Percentiles rank a stretch among this genome's conserved stretches.
Evolutionary conservation across 2,888 invertebrate species (phyloP).

Genomic region (Nymphalis polychloros): DNA sequence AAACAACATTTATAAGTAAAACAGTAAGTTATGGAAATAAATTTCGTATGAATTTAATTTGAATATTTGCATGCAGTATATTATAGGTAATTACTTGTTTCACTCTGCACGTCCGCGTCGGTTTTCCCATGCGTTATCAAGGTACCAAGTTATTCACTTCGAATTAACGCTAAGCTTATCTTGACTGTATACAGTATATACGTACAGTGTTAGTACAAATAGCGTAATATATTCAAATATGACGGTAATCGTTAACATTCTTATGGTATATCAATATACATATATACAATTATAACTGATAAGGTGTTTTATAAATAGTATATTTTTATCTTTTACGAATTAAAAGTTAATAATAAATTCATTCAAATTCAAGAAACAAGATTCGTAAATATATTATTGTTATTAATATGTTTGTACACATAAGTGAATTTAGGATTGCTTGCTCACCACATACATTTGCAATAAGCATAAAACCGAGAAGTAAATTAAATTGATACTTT

Average conservation of each 20-base stretch:
- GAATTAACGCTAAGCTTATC: conserved; percentile 25
- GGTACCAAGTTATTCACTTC: conserved; percentile 1
- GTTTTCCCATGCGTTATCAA: neutral
- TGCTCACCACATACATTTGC: conserved; percentile 44
- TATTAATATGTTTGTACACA: conserved; percentile 28
- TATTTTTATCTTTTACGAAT: neutral
- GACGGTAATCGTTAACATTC: too few species aligned
- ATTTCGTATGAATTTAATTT: neutral
- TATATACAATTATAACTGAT: too few species aligned
- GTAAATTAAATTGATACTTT: conserved; percentile 66
- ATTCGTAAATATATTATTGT: conserved; percentile 29
- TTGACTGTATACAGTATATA: conserved; percentile 4
- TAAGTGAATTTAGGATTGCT: conserved; percentile 42
- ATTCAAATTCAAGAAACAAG: conserved; percentile 7
- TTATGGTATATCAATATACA: too few species aligned
- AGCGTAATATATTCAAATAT: too few species aligned
- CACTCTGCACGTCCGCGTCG: neutral
- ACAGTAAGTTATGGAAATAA: too few species aligned
- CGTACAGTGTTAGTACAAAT: too few species aligned
- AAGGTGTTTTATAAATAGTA: too few species aligned
- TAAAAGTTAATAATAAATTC: neutral
- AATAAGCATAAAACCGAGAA: conserved; percentile 53
- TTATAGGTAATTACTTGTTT: neutral
- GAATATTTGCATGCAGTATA: neutral
- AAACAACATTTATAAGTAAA: too few species aligned